phyloP scores from a whole-genome alignment of 2,797 vertebrate species.

The Myotis findleyi region DNA sequence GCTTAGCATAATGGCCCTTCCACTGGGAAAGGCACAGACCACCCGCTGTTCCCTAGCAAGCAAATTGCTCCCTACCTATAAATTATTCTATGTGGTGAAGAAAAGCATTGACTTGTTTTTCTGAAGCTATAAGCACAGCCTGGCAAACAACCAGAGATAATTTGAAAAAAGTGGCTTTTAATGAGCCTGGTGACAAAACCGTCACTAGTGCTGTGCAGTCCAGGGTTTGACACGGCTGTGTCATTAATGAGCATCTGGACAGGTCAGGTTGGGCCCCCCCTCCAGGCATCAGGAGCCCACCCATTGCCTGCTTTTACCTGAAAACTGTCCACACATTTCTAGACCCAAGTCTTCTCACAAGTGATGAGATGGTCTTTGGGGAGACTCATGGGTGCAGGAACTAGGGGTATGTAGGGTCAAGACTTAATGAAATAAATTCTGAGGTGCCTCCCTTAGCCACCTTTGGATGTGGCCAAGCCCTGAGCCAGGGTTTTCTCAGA shows the following conservation, averaged over 20 bases:
- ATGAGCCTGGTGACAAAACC: slow-evolving; percentile 70
- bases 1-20: slow-evolving; percentile 77
- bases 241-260: not conserved
- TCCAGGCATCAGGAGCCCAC: not conserved
- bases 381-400: not conserved
- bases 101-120: slow-evolving; percentile 73
- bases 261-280: rapidly evolving
- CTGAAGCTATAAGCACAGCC: slow-evolving; percentile 75
- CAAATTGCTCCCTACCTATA: slow-evolving; percentile 85
- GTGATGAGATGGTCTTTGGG: not conserved
- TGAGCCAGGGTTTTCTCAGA: not conserved
- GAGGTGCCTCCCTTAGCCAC: not conserved
- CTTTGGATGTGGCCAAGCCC: not conserved
- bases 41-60: slow-evolving; percentile 80
- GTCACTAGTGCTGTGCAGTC: slow-evolving; percentile 43
- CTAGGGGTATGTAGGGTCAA: not conserved
- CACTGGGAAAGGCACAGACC: slow-evolving; percentile 66
- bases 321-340: not conserved
- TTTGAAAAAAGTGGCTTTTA: slow-evolving; percentile 82
- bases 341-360: not conserved
- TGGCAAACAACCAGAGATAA: slow-evolving; percentile 76
- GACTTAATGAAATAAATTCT: not conserved
- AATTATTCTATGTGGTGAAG: slow-evolving; percentile 85
- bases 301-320: not conserved
- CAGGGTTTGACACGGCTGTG: slow-evolving; percentile 55